phyloP scores from a whole-genome alignment of 2,888 invertebrate species.

The Tholera decimalis region DNA sequence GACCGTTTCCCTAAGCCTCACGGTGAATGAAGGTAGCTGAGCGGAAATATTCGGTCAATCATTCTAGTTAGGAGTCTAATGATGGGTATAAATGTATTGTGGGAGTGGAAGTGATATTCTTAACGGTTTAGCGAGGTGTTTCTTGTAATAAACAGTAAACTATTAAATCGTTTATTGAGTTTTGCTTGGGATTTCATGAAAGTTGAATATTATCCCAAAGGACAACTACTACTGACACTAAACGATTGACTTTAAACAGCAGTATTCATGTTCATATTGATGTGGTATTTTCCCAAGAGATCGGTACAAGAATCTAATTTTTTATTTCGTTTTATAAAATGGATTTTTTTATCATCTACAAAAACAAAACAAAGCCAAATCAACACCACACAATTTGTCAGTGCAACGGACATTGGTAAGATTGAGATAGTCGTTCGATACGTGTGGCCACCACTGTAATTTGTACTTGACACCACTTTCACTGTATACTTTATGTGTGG shows the following conservation, averaged over 20 bases:
- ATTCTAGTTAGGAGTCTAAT: constrained; percentile 46
- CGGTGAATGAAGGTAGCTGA: constrained; percentile 40
- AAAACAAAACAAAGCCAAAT: constrained; percentile 14
- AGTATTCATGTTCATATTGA: too few species aligned
- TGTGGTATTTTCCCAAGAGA: too few species aligned
- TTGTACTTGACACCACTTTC: constrained; percentile 11
- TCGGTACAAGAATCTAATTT: too few species aligned
- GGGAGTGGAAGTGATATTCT: constrained; percentile 22
- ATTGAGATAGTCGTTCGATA: constrained; percentile 35
- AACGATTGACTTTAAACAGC: too few species aligned
- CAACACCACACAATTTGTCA: constrained; percentile 25
- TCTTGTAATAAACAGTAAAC: constrained; percentile 12
- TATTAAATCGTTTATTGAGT: background rate
- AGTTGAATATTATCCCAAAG: too few species aligned
- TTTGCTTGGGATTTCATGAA: too few species aligned
- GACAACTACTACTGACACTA: too few species aligned
- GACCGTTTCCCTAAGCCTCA: constrained; percentile 52
- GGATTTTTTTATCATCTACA: background rate
- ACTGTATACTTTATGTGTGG: constrained; percentile 28
- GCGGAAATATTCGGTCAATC: constrained; percentile 59
- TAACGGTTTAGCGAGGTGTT: constrained; percentile 11
- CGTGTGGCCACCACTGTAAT: constrained; percentile 41
- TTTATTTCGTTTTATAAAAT: too few species aligned
- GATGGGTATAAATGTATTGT: constrained; percentile 53
- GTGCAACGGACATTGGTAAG: constrained; percentile 8